Evolutionary conservation across 2,113 vertebrate genomes (phyloP), one percentile per base, ranked within the genome.

Genomic region (Callipepla californica): DNA sequence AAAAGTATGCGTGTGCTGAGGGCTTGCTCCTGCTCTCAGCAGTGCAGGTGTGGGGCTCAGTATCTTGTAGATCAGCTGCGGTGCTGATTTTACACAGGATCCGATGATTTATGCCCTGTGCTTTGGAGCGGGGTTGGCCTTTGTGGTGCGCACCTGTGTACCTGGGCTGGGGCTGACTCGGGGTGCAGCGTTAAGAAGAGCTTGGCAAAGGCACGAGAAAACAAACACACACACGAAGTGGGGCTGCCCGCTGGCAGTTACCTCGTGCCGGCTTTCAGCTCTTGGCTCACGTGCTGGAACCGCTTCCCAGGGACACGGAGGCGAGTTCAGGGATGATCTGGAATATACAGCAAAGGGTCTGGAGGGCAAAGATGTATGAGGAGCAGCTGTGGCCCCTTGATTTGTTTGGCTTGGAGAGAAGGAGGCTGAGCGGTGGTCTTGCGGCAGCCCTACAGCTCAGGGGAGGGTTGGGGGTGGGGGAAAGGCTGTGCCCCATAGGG

Each of bases 81-180:
- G 23, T 22, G 38, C 72, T 89, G 90, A 89, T 94, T 89, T 81
- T 85, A 93, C 90, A 87, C 36, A 75, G 89, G 91, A 80, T 89
- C 2, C 10, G 47, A 25, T 90, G 86, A 85, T 95, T 90, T 90
- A 83, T 53, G 12, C 7, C 2, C 38, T 68, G 53, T 34, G 79
- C 63, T 62, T 13, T 3, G 3, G 32, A 32, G 1, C 30, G 11
- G 67, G 80, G 69, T 62, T 77, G 83, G 57, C 55, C 59, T n/a
- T 21, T 3, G 19, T 20, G 17, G 2, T 4, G 51, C 83, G 62
- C 87, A 91, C 81, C 93, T 89, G 88, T 2, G 26, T 50, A 61
- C 45, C 84, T 78, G 57, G 73, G 17, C 7, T 0, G 36, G 42
- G 38, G 28, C 36, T 8, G 6, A 13, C 23, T 20, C n/a, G 4